Evolutionary conservation across 2,113 vertebrate genomes (phyloP).

Genomic region (Pagrus major): DNA sequence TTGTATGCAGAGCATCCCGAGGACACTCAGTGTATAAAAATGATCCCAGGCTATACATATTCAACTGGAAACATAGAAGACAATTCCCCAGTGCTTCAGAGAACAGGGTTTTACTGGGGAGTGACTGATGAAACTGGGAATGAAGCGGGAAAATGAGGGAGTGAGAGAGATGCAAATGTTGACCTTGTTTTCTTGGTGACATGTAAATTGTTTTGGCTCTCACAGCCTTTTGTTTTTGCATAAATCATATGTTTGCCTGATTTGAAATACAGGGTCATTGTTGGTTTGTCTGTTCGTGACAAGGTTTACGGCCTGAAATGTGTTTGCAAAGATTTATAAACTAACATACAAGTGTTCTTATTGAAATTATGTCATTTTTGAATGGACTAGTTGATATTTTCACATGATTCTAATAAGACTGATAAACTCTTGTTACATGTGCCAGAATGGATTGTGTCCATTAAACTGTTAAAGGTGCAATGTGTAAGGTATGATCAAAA

Average conservation of each 20-base stretch:
- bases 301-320: neutral
- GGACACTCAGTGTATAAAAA: neutral
- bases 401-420: neutral
- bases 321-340: neutral
- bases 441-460: neutral
- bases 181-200: slow-evolving; percentile 52
- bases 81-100: neutral
- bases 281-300: neutral
- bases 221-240: slow-evolving; percentile 47
- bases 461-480: neutral
- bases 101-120: slow-evolving; percentile 12
- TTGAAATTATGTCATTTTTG: neutral
- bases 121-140: slow-evolving; percentile 1
- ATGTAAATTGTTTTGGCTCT: slow-evolving; percentile 68
- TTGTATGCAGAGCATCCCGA: neutral
- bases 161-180: slow-evolving; percentile 68
- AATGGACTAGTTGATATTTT: neutral
- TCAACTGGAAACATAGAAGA: neutral
- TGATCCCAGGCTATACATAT: neutral
- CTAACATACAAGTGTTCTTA: neutral
- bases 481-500: too few relatives aligned
- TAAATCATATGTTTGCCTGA: slow-evolving; percentile 29
- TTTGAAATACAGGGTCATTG: neutral
- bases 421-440: neutral
- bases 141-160: slow-evolving; percentile 2